A percentile compares a stretch with the other conserved stretches of the same genome.
These are phyloP conservation scores for Calosoma granatense DNA, from an alignment of 1,140 invertebrate species.

Conservation along the genomic window DNA sequence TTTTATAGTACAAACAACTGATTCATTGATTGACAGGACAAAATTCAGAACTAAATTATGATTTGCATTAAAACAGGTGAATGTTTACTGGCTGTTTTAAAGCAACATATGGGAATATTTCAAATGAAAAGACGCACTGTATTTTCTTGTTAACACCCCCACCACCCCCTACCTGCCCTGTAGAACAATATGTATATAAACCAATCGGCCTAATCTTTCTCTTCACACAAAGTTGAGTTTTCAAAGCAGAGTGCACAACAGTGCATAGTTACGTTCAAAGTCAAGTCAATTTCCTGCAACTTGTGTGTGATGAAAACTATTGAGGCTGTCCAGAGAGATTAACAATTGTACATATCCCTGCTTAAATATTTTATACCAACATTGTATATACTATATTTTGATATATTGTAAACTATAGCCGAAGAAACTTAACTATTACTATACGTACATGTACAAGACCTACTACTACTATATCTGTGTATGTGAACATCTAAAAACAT, in stretches of 20 bases:
- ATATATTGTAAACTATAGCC: conserved; percentile 26
- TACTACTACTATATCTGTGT: not conserved
- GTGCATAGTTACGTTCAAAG: not conserved
- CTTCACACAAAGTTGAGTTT: not conserved
- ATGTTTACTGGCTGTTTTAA: too few relatives aligned
- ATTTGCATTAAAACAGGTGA: too few relatives aligned
- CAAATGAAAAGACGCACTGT: too few relatives aligned
- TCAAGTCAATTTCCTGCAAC: not conserved
- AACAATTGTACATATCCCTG: conserved; percentile 30
- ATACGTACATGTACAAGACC: not conserved
- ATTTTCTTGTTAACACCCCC: too few relatives aligned
- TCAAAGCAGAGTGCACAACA: not conserved
- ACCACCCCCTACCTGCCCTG: too few relatives aligned
- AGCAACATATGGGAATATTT: too few relatives aligned
- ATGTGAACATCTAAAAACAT: not conserved
- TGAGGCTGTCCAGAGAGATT: conserved; percentile 1
- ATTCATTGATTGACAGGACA: not conserved
- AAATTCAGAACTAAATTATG: too few relatives aligned
- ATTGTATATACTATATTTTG: conserved; percentile 33
- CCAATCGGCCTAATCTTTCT: not conserved
- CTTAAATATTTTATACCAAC: conserved; percentile 27
- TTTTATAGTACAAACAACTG: not conserved
- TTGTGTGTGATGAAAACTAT: not conserved
- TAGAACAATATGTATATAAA: too few relatives aligned
- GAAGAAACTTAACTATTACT: conserved; percentile 20